These are phyloP conservation scores for Orussus abietinus DNA, from an alignment of 1,140 invertebrate species.

Conservation along the genomic window DNA sequence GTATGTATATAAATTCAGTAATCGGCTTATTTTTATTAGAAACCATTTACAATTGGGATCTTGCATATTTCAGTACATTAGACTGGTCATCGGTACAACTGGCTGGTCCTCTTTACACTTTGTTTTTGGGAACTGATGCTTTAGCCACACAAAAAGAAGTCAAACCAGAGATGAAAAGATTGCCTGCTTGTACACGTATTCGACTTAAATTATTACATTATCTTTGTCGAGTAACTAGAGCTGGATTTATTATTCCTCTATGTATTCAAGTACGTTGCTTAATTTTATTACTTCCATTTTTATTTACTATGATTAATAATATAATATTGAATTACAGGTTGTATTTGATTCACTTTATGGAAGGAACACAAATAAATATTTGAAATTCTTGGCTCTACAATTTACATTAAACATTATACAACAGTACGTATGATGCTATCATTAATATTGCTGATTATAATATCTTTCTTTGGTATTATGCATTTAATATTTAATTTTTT, in stretches of 20 bases:
- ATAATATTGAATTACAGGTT: conserved; percentile 53
- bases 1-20: conserved; percentile 43
- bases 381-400: conserved; percentile 76
- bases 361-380: conserved; percentile 74
- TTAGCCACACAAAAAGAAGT: conserved; percentile 56
- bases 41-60: conserved; percentile 5
- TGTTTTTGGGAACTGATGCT: conserved; percentile 72
- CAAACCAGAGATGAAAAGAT: conserved; percentile 63
- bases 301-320: conserved; percentile 7
- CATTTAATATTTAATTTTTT: conserved; percentile 6
- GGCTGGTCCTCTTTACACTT: conserved; percentile 68
- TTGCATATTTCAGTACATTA: conserved; percentile 59
- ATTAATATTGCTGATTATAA: background rate
- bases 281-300: background rate
- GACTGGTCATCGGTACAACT: conserved; percentile 71
- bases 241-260: conserved; percentile 74
- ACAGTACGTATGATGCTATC: conserved; percentile 57
- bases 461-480: conserved; percentile 6
- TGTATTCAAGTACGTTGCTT: conserved; percentile 66
- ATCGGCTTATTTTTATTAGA: conserved; percentile 4
- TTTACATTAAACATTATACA: conserved; percentile 78
- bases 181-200: conserved; percentile 75
- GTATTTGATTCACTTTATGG: conserved; percentile 87
- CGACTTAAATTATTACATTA: conserved; percentile 82
- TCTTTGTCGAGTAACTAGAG: conserved; percentile 73